Evolutionary conservation across 2,113 vertebrate species (phyloP).

Genomic region (Pterocles gutturalis): DNA sequence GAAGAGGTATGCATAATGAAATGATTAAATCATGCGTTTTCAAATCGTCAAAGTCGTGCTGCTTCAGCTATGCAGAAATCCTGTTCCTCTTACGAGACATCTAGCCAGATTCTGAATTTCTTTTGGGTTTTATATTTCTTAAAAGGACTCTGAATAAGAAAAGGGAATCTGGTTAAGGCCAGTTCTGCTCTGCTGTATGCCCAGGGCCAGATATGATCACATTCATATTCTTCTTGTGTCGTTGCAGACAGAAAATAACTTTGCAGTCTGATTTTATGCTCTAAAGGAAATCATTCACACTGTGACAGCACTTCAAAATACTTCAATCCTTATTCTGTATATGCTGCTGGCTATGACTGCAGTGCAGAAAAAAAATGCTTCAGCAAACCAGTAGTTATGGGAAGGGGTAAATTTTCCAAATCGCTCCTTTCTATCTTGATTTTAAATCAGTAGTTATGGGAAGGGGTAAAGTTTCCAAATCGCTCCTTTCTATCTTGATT

Average conservation of each 20-base stretch:
- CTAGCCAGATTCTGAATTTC: constrained; percentile 23
- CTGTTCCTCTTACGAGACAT: constrained; percentile 5
- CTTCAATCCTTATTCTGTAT: constrained; percentile 60
- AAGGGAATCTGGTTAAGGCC: background rate
- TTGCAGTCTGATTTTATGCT: constrained; percentile 61
- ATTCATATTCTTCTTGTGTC: constrained; percentile 61
- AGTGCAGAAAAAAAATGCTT: background rate
- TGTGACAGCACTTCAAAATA: constrained; percentile 69
- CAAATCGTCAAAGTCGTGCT: constrained; percentile 56
- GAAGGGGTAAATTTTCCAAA: constrained; percentile 27
- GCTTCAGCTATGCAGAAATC: constrained; percentile 52
- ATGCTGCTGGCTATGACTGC: constrained; percentile 57
- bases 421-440: constrained; percentile 28
- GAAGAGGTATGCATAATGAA: constrained; percentile 64
- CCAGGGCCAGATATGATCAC: constrained; percentile 35
- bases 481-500: constrained; percentile 31
- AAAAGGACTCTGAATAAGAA: constrained; percentile 4
- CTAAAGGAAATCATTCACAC: constrained; percentile 65
- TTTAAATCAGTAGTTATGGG: constrained; percentile 23
- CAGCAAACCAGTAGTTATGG: constrained; percentile 27
- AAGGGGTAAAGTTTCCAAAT: constrained; percentile 30
- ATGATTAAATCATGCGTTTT: constrained; percentile 62
- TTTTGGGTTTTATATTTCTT: constrained; percentile 44
- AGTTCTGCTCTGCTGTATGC: constrained; percentile 18
- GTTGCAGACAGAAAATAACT: constrained; percentile 57